phyloP scores from a whole-genome alignment of 2,797 vertebrate genomes.

The Hylomyscus alleni region DNA sequence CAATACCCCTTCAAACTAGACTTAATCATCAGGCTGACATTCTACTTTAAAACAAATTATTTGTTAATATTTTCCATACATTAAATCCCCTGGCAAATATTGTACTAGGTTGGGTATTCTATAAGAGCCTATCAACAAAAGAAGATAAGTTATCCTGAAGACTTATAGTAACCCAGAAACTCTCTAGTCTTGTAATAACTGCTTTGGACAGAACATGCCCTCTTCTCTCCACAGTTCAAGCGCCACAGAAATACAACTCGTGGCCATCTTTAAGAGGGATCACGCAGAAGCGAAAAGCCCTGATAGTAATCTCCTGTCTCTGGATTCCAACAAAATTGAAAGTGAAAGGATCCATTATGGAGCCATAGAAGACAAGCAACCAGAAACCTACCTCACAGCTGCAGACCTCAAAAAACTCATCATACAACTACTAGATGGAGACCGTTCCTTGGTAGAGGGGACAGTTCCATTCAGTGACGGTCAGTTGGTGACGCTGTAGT shows the following conservation, averaged over 20 bases:
- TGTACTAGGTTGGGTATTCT: too few relatives aligned
- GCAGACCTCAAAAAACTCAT: conserved; percentile 91
- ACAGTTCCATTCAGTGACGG: conserved; percentile 92
- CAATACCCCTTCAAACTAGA: not conserved
- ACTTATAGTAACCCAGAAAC: not conserved
- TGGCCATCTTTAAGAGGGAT: conserved; percentile 91
- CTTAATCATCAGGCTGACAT: not conserved
- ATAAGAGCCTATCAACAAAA: not conserved
- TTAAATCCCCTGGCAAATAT: conserved; percentile 45
- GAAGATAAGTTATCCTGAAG: not conserved
- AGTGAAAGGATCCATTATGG: conserved; percentile 84
- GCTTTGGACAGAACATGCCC: conserved; percentile 27
- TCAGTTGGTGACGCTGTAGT: conserved; percentile 80
- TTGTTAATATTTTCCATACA: not conserved
- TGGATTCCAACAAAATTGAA: conserved; percentile 90
- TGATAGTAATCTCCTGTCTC: conserved; percentile 84
- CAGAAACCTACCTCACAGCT: conserved; percentile 80
- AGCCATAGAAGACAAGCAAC: conserved; percentile 79
- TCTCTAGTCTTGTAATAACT: not conserved
- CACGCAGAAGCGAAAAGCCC: conserved; percentile 82
- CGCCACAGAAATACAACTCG: conserved; percentile 91
- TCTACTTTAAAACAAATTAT: conserved; percentile 48
- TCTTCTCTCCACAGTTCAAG: conserved; percentile 88
- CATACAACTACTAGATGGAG: conserved; percentile 91
- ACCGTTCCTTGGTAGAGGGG: conserved; percentile 92